Evolutionary conservation across 2,888 invertebrate genomes (phyloP).

Genomic region (Timema podura): DNA sequence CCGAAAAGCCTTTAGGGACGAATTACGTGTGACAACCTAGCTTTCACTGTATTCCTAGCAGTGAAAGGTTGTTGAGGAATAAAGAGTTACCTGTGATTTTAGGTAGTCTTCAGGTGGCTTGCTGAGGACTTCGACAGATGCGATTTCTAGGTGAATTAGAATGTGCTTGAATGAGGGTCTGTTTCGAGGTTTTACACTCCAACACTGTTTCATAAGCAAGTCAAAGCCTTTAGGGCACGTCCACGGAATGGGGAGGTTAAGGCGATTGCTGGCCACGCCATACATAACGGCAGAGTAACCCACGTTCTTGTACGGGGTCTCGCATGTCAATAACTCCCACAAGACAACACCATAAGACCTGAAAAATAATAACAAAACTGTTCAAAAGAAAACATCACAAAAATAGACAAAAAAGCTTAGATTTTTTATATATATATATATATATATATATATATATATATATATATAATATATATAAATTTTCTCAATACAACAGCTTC

Average conservation of each 20-base stretch:
- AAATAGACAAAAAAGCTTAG: conserved; percentile 2
- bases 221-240: conserved; percentile 87
- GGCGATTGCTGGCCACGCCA: conserved; percentile 93
- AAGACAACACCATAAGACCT: conserved; percentile 93
- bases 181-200: conserved; percentile 85
- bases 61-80: background rate
- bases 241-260: conserved; percentile 86
- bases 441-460: background rate
- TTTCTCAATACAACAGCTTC: no score
- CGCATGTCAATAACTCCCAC: conserved; percentile 96
- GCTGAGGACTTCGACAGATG: conserved; percentile 71
- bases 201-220: conserved; percentile 85
- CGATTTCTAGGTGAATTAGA: conserved; percentile 85
- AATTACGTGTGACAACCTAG: background rate
- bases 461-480: background rate
- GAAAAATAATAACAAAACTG: conserved; percentile 21
- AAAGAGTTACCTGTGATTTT: conserved; percentile 64
- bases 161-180: conserved; percentile 89
- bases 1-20: no score
- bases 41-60: background rate
- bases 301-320: conserved; percentile 88
- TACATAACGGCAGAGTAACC: conserved; percentile 97
- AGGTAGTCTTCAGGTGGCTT: conserved; percentile 70
- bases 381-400: background rate
- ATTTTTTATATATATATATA: background rate